phyloP scores from a whole-genome alignment of 1,140 invertebrate genomes.

The Hylaeus volcanicus region DNA sequence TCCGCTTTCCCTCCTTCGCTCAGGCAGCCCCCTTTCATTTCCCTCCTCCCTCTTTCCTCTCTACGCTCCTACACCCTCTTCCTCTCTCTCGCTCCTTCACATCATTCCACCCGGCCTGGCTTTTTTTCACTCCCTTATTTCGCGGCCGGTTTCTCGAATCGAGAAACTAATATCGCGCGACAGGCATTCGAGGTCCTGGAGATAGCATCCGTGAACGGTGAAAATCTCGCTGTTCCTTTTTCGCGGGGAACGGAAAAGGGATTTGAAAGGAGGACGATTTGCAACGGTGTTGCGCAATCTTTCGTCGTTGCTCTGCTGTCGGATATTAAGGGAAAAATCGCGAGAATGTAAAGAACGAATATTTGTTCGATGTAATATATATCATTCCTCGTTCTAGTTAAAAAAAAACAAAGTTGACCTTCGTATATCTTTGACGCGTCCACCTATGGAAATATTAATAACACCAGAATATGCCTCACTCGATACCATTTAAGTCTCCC shows the following conservation, averaged over 20 bases:
- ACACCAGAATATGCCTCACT: no score
- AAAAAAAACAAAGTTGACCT: no score
- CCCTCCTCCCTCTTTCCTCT: slow-evolving; percentile 6
- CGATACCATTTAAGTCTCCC: no score
- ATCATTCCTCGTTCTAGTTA: no score
- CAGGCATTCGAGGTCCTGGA: slow-evolving; percentile 9
- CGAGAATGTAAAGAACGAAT: neutral
- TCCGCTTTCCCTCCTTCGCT: slow-evolving; percentile 12
- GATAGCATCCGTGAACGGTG: slow-evolving; percentile 4
- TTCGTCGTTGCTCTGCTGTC: no score
- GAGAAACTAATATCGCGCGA: slow-evolving; percentile 41
- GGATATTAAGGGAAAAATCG: no score
- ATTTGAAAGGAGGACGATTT: slow-evolving; percentile 6
- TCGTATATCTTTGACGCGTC: no score
- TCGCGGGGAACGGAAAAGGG: neutral
- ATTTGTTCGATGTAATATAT: no score
- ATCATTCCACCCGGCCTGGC: neutral
- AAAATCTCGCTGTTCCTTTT: neutral
- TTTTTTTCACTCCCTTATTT: slow-evolving; percentile 43
- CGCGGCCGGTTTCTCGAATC: slow-evolving; percentile 28
- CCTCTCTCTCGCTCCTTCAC: neutral
- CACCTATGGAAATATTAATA: no score
- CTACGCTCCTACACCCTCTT: neutral
- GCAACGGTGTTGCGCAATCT: slow-evolving; percentile 1
- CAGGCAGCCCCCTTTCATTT: slow-evolving; percentile 12